A percentile compares a stretch with the other conserved stretches of the same genome.
These are phyloP conservation scores for Hedychridium roseum DNA, from an alignment of 2,888 invertebrate genomes.

Conservation along the genomic window DNA sequence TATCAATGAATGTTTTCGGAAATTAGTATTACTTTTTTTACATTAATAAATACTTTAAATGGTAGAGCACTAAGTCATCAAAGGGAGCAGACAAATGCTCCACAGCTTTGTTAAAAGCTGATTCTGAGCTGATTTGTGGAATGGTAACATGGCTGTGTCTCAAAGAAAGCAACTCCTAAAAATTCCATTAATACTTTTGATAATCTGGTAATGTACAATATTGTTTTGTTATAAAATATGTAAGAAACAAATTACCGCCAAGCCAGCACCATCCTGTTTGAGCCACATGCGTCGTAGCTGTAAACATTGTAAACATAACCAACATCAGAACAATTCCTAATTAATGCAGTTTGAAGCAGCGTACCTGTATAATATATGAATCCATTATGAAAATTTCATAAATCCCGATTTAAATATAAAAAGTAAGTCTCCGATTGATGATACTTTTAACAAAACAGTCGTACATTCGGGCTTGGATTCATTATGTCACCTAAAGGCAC, in stretches of 20 bases:
- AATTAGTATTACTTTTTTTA: too few relatives aligned
- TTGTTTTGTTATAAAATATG: conserved; percentile 4
- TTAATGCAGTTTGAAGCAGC: conserved; percentile 1
- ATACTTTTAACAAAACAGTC: too few relatives aligned
- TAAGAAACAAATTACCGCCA: conserved; percentile 49
- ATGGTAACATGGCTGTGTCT: conserved; percentile 47
- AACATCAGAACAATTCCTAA: conserved; percentile 12
- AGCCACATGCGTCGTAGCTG: conserved; percentile 57
- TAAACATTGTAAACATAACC: conserved; percentile 15
- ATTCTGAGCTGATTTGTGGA: conserved; percentile 48
- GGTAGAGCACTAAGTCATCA: conserved; percentile 54
- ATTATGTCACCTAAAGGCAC: too few relatives aligned
- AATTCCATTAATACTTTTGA: conserved; percentile 6
- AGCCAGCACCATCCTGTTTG: conserved; percentile 52
- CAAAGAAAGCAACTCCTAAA: conserved; percentile 54
- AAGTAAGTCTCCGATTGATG: too few relatives aligned
- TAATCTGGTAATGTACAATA: not conserved
- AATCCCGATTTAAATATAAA: too few relatives aligned
- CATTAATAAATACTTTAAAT: conserved; percentile 60
- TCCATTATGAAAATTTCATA: conserved; percentile 43
- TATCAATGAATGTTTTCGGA: too few relatives aligned
- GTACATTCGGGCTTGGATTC: too few relatives aligned
- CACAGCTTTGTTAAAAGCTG: conserved; percentile 50
- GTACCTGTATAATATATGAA: conserved; percentile 51
- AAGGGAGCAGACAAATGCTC: conserved; percentile 52